Conservation (phyloP, 2,888 invertebrate genomes). For the Diloba caeruleocephala region DNA sequence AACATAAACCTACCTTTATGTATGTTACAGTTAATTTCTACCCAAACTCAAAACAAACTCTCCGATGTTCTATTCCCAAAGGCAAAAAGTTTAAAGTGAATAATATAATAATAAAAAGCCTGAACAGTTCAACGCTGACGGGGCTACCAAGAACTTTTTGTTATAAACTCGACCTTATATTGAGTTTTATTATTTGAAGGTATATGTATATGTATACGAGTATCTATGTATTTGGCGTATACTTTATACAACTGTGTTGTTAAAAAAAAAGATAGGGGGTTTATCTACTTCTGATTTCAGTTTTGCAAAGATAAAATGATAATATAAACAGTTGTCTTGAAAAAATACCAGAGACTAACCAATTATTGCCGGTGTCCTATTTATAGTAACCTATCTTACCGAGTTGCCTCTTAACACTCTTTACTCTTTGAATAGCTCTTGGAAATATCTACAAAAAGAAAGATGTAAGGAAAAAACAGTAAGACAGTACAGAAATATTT, state of each 20-base stretch:
- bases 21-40: constrained; percentile 13
- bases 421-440: background rate
- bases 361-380: background rate
- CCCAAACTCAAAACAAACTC: constrained; percentile 20
- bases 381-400: background rate
- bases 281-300: too few species aligned
- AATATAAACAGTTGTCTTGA: too few species aligned
- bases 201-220: background rate
- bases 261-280: too few species aligned
- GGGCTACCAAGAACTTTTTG: constrained; percentile 45
- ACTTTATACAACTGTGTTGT: background rate
- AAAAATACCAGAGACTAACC: background rate
- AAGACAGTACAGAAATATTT: constrained; percentile 15
- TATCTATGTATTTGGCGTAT: background rate
- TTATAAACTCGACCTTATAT: constrained; percentile 29
- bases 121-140: constrained; percentile 23
- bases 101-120: constrained; percentile 51
- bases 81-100: constrained; percentile 44
- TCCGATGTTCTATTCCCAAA: constrained; percentile 35
- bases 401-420: background rate
- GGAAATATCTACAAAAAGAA: constrained; percentile 7
- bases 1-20: background rate
- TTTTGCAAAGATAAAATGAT: too few species aligned
- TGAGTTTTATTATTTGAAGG: constrained; percentile 38
- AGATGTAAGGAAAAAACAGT: constrained; percentile 28